Evolutionary conservation across 1,140 invertebrate genomes (phyloP).

Genomic region (Laupala kohalensis): DNA sequence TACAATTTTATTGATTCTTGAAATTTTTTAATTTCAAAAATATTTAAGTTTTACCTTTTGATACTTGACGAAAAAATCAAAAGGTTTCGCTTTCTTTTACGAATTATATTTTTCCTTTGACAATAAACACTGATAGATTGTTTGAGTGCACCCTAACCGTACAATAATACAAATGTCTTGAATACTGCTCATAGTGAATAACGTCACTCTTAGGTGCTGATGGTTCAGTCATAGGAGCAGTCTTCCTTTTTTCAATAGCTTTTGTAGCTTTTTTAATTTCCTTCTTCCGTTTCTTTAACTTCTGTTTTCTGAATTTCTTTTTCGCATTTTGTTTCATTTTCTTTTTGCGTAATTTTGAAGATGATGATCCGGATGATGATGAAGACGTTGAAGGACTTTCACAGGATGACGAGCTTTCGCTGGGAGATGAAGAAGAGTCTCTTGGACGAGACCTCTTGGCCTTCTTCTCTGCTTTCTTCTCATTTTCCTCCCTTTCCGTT

Average conservation of each 20-base stretch:
- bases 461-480: background rate
- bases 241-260: slow-evolving; percentile 6
- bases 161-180: background rate
- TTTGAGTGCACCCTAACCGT: too few species aligned
- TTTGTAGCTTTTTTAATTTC: slow-evolving; percentile 20
- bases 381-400: background rate
- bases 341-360: slow-evolving; percentile 23
- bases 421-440: background rate
- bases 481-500: background rate
- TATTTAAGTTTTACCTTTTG: too few species aligned
- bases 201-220: too few species aligned
- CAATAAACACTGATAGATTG: too few species aligned
- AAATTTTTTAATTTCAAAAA: too few species aligned
- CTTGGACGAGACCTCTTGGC: background rate
- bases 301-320: slow-evolving; percentile 14
- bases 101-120: too few species aligned
- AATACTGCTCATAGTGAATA: background rate
- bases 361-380: slow-evolving; percentile 20
- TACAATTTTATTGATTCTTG: too few species aligned
- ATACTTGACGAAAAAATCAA: too few species aligned
- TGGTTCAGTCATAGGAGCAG: slow-evolving; percentile 17
- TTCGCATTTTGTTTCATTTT: slow-evolving; percentile 24
- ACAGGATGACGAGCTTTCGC: background rate
- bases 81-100: too few species aligned
- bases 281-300: slow-evolving; percentile 21